Evolutionary conservation across 1,140 invertebrate species (phyloP), one percentile per base, ranked within the genome.

Genomic region (Panagrolaimus sp.): DNA sequence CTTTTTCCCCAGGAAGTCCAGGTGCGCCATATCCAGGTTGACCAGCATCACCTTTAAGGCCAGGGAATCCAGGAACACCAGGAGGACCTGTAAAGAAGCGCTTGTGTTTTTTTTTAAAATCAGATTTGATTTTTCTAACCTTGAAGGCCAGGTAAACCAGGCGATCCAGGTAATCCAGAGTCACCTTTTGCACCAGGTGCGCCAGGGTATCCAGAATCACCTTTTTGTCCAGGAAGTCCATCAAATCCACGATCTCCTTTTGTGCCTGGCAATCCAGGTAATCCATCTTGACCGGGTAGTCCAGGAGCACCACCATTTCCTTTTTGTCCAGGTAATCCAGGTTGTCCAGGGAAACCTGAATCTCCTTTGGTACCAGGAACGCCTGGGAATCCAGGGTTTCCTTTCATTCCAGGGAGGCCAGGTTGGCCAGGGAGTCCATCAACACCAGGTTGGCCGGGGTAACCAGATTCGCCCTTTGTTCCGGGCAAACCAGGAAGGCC

Each of bases 251-350:
- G 71, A 25, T 77, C 63, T 48, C 81, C 81, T 46, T 76, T 74
- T 9, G 69, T 48, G 43, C 78, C 78, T 23, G 73, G 68, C 5
- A 74, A 64, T 27, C 81, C 90, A 7, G 89, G 89, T 23, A 88
- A 86, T 11, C 90, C 90, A 31, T 89, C 89, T 66, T 89, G 86
- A 78, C 87, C 87, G 20, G 86, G 69, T 77, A 61, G 57, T 42
- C 78, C 78, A 31, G 76, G 69, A 43, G 61, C 23, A 20, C 71
- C 71, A 53, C 43, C 57, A 16, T 31, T 14, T 72, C 68, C 68
- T 44, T 38, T 13, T 66, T 64, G 25, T 27, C 83, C 76, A n/a
- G 77, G 71, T 9, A 69, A 53, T 67, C 78, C 51, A 20, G 51
- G 51, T 57, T 57, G 51, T 20, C 51, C 51, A 27, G 51, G 51